phyloP scores from a whole-genome alignment of 1,140 invertebrate species.

The Geopemphigus sp. region DNA sequence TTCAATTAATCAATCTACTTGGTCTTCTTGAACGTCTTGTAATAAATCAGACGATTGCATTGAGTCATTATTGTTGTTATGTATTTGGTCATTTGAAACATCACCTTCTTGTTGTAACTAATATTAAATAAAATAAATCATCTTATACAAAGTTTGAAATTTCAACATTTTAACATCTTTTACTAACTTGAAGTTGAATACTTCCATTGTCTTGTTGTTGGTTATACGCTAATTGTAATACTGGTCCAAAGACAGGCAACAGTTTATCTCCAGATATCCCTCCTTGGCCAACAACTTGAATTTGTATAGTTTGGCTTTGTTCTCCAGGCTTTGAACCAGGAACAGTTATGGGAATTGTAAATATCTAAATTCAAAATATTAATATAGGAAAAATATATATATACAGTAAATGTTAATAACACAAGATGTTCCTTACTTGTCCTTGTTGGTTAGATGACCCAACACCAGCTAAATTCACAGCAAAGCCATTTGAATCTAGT shows the following conservation, averaged over 20 bases:
- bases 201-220: conserved; percentile 59
- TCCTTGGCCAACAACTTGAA: conserved; percentile 67
- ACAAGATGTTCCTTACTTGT: conserved; percentile 51
- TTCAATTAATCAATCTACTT: conserved; percentile 9
- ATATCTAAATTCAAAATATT: conserved; percentile 58
- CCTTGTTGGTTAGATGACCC: conserved; percentile 51
- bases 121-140: not conserved
- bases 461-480: conserved; percentile 52
- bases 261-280: conserved; percentile 50
- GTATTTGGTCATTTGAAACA: conserved; percentile 48
- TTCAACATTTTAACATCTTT: not conserved
- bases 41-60: conserved; percentile 45
- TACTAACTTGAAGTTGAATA: conserved; percentile 59
- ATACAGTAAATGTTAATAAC: not conserved
- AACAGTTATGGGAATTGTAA: conserved; percentile 72
- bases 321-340: conserved; percentile 70
- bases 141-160: not conserved
- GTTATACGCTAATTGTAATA: conserved; percentile 68
- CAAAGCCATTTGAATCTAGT: conserved; percentile 62
- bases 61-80: conserved; percentile 44
- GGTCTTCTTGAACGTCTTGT: conserved; percentile 40
- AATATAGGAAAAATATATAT: not conserved
- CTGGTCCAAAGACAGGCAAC: conserved; percentile 59
- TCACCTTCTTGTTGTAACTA: conserved; percentile 46
- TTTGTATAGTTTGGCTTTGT: conserved; percentile 70